phyloP scores from a whole-genome alignment of 2,797 vertebrate species.

The Pseudocheirus occidentalis region DNA sequence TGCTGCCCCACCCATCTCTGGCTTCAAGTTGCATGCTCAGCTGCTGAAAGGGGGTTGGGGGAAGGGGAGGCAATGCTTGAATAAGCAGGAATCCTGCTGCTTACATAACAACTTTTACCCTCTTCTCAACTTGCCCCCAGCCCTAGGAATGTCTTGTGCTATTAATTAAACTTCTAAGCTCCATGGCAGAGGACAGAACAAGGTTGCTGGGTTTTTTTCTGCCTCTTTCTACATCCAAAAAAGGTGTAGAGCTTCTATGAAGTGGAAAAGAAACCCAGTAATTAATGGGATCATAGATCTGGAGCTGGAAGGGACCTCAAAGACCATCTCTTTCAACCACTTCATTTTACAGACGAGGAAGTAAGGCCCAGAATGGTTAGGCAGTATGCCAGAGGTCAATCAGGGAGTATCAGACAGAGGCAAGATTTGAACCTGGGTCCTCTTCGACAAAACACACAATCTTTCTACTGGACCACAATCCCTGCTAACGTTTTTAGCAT shows the following conservation, averaged over 20 bases:
- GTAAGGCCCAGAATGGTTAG: not conserved
- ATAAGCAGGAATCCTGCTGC: not conserved
- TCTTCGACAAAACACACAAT: not conserved
- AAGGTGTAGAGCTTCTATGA: not conserved
- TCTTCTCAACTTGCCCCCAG: not conserved
- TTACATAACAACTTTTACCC: not conserved
- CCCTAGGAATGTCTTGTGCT: not conserved
- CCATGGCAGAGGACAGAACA: not conserved
- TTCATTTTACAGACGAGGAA: not conserved
- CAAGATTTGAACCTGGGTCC: not conserved
- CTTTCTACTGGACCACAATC: not conserved
- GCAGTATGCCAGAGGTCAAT: not conserved
- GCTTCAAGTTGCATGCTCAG: not conserved
- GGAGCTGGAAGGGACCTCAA: not conserved
- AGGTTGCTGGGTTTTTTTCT: not conserved
- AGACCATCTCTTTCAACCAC: not conserved
- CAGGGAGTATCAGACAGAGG: not conserved
- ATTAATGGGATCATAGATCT: not conserved
- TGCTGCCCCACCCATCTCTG: not conserved
- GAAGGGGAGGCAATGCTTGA: not conserved
- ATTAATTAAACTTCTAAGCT: slow-evolving; percentile 14
- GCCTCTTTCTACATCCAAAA: not conserved
- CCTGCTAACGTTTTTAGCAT: not conserved
- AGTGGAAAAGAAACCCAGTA: not conserved
- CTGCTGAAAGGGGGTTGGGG: not conserved